Evolutionary conservation across 2,888 invertebrate species (phyloP).

Genomic region (Frankliniella intonsa): DNA sequence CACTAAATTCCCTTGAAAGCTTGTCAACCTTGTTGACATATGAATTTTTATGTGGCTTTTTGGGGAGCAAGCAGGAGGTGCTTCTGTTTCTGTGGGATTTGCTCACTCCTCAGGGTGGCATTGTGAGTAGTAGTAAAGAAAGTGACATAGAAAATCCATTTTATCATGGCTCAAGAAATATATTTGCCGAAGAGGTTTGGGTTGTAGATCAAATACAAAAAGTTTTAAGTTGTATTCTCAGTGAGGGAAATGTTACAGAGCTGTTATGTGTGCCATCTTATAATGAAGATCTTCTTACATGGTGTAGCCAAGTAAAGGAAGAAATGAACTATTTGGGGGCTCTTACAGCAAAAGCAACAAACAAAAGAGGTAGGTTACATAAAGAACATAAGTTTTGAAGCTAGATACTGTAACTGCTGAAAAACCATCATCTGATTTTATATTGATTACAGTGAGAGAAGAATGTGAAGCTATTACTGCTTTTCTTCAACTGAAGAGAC

Average conservation of each 20-base stretch:
- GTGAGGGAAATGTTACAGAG: not conserved
- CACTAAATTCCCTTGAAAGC: not conserved
- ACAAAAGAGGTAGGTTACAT: not conserved
- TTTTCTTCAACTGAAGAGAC: not conserved
- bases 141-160: not conserved
- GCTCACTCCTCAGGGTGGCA: not conserved
- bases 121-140: not conserved
- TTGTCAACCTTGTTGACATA: not conserved
- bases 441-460: not conserved
- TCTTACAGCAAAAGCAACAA: not conserved
- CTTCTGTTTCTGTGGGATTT: not conserved
- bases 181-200: not conserved
- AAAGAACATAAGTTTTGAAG: not conserved
- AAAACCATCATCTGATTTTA: not conserved
- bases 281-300: not conserved
- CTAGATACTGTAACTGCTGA: not conserved
- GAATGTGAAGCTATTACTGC: not conserved
- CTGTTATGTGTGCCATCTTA: not conserved
- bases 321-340: not conserved
- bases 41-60: not conserved
- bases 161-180: conserved; percentile 2
- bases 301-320: not conserved
- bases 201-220: not conserved
- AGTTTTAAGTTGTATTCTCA: not conserved
- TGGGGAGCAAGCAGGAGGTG: not conserved